phyloP scores from a whole-genome alignment of 2,888 invertebrate genomes.

The Cosmia pyralina region DNA sequence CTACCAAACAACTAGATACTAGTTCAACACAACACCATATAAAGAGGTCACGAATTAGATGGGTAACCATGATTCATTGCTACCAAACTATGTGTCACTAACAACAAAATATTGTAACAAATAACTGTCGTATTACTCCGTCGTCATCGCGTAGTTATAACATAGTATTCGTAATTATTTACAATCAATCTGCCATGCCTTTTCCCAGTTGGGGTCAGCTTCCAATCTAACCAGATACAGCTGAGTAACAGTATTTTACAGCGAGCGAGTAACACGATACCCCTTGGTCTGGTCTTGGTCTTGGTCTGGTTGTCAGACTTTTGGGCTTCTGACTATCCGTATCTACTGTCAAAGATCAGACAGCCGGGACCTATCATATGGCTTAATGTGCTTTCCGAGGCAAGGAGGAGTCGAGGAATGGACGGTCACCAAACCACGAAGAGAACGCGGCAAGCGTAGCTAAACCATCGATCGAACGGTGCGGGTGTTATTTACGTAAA shows the following conservation, averaged over 20 bases:
- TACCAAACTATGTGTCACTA: conserved; percentile 42
- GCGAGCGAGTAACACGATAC: not conserved
- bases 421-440: not conserved
- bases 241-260: not conserved
- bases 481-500: conserved; percentile 5
- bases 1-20: not conserved
- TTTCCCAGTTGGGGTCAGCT: not conserved
- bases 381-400: not conserved
- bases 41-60: conserved; percentile 37
- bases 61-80: conserved; percentile 33
- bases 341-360: not conserved
- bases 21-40: conserved; percentile 15
- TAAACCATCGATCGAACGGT: not conserved
- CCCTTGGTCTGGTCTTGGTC: no score
- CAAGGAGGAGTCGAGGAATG: not conserved
- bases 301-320: not conserved
- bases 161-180: conserved; percentile 19
- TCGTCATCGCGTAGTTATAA: not conserved
- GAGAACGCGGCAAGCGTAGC: not conserved
- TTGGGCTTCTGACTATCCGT: not conserved
- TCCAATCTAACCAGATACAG: not conserved
- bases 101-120: conserved; percentile 42
- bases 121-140: conserved; percentile 7
- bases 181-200: not conserved
- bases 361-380: no score